Conservation (phyloP, 2,113 vertebrate genomes). For the Lophotis ruficrista region DNA sequence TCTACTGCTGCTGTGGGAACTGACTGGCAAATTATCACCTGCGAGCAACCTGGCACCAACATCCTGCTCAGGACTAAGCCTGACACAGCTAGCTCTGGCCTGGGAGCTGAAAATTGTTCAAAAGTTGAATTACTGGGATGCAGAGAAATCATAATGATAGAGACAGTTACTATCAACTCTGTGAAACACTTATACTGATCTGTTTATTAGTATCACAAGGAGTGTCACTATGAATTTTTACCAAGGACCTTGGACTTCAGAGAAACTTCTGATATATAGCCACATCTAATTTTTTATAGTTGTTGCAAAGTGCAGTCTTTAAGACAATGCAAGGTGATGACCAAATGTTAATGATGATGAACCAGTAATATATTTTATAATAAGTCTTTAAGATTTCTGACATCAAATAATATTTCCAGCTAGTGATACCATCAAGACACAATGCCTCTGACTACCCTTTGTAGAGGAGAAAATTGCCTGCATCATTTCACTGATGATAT, state of each 20-base stretch:
- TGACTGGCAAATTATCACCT: background rate
- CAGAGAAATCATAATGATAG: background rate
- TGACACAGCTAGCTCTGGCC: background rate
- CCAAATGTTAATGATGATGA: background rate
- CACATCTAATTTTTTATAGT: background rate
- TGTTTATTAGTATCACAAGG: background rate
- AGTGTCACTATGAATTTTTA: background rate
- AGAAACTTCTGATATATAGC: background rate
- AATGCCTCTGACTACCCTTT: background rate
- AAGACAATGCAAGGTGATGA: background rate
- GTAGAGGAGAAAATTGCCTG: conserved; percentile 18
- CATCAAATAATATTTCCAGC: background rate
- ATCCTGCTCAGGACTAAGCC: background rate
- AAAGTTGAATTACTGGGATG: background rate
- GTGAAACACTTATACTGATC: background rate
- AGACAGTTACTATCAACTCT: background rate
- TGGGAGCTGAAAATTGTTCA: background rate
- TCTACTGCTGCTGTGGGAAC: background rate
- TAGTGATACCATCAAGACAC: background rate
- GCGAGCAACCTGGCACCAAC: background rate
- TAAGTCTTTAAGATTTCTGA: background rate
- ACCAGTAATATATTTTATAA: background rate
- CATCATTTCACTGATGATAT: conserved; percentile 18
- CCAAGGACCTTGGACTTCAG: background rate
- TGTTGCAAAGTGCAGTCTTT: background rate